Conservation (phyloP, 2,113 vertebrate genomes). For the Callithrix jacchus region DNA sequence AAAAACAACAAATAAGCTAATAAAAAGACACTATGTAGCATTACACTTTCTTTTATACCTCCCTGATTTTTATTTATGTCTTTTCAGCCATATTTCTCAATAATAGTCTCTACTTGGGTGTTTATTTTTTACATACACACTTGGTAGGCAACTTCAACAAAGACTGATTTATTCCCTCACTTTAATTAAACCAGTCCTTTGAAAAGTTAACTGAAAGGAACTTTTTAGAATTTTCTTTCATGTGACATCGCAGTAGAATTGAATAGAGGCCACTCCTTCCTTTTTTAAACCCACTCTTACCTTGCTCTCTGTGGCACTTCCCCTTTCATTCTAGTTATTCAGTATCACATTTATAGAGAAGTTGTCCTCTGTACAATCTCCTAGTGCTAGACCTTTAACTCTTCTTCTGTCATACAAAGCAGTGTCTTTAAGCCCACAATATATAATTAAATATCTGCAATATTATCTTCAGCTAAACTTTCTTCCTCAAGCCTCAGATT, state of each 20-base stretch:
- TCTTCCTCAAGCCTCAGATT: background rate
- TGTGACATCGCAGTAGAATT: background rate
- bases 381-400: background rate
- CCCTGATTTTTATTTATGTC: background rate
- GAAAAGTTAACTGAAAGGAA: background rate
- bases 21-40: background rate
- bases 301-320: background rate
- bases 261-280: background rate
- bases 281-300: background rate
- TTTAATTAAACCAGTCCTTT: background rate
- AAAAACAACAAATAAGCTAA: background rate
- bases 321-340: background rate
- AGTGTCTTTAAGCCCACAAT: background rate
- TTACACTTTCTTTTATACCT: background rate
- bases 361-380: background rate
- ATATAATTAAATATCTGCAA: background rate
- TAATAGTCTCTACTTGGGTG: background rate
- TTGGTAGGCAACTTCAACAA: background rate
- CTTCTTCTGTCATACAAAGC: background rate
- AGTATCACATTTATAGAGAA: background rate
- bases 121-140: background rate
- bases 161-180: background rate
- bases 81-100: background rate
- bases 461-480: constrained; percentile 31
- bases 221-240: background rate